Evolutionary conservation across 2,888 invertebrate genomes (phyloP).

Genomic region (Barypeithes pellucidus): DNA sequence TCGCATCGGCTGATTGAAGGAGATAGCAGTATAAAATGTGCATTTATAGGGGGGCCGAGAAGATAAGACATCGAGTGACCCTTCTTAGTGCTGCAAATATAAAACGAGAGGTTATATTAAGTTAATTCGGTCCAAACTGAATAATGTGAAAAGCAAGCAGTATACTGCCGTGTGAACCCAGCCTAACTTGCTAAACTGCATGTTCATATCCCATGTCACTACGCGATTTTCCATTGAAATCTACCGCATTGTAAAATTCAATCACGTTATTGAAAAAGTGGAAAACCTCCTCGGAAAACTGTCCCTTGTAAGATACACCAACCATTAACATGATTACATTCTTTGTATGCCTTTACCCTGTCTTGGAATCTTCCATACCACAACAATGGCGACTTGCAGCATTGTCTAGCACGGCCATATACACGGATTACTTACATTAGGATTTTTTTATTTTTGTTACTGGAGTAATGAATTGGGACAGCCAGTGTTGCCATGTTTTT

Average conservation of each 20-base stretch:
- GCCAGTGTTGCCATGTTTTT: no score
- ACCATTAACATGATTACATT: conserved; percentile 48
- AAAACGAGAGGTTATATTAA: conserved; percentile 3
- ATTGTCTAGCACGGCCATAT: conserved; percentile 6
- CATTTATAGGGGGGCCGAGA: conserved; percentile 59
- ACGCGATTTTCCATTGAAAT: conserved; percentile 33
- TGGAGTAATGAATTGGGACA: no score
- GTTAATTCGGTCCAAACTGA: no score
- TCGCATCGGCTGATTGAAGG: conserved; percentile 60
- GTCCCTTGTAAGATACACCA: conserved; percentile 44
- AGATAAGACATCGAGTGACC: conserved; percentile 60
- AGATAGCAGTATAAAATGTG: conserved; percentile 62
- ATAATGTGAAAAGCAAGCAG: no score
- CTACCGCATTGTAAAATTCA: conserved; percentile 47
- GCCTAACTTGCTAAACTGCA: conserved; percentile 39
- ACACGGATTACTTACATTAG: conserved; percentile 1
- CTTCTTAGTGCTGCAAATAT: conserved; percentile 25
- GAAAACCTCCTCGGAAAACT: conserved; percentile 41
- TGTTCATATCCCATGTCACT: conserved; percentile 32
- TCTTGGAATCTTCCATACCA: conserved; percentile 12
- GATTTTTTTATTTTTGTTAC: background rate
- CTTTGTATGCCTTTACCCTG: conserved; percentile 32
- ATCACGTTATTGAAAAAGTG: conserved; percentile 50
- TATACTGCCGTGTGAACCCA: no score
- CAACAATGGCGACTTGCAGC: background rate